A percentile compares a stretch with the other conserved stretches of the same genome.
These are phyloP conservation scores for Cololabis saira DNA, from an alignment of 2,113 vertebrate species.

Conservation along the genomic window DNA sequence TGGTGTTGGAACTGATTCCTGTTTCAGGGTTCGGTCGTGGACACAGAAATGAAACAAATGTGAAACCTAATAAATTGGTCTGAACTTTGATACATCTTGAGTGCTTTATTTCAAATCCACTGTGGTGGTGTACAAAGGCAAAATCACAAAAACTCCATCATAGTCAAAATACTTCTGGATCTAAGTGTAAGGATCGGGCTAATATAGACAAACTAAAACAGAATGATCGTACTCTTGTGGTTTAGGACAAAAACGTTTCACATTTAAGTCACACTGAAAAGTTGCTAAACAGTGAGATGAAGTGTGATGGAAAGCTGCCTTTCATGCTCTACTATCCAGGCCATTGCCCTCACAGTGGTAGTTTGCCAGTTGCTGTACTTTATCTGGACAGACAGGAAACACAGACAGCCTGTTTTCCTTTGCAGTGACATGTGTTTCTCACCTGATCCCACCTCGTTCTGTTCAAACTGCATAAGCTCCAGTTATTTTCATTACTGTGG, in stretches of 20 bases:
- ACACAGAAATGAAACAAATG: too few relatives aligned
- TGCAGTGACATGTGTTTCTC: conserved; percentile 49
- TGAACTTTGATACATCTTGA: too few relatives aligned
- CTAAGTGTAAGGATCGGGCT: too few relatives aligned
- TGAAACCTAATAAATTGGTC: too few relatives aligned
- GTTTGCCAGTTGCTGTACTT: conserved; percentile 50
- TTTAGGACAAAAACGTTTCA: conserved; percentile 6
- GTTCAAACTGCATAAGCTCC: conserved; percentile 8
- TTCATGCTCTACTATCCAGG: conserved; percentile 61
- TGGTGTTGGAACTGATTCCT: too few relatives aligned
- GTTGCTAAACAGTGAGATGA: conserved; percentile 49
- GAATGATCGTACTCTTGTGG: background rate
- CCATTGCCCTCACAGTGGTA: conserved; percentile 60
- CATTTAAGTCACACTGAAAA: conserved; percentile 29
- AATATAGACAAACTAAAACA: background rate
- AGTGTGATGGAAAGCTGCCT: conserved; percentile 70
- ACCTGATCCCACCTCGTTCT: conserved; percentile 51
- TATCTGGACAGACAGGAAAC: conserved; percentile 50
- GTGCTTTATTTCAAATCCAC: too few relatives aligned
- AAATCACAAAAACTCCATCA: too few relatives aligned
- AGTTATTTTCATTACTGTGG: conserved; percentile 9
- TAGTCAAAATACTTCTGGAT: too few relatives aligned
- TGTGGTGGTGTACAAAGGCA: too few relatives aligned
- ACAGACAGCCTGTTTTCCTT: conserved; percentile 30
- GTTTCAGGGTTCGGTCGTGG: too few relatives aligned